Conservation (phyloP, 2,797 vertebrate species). For the Siniperca obscura region DNA sequence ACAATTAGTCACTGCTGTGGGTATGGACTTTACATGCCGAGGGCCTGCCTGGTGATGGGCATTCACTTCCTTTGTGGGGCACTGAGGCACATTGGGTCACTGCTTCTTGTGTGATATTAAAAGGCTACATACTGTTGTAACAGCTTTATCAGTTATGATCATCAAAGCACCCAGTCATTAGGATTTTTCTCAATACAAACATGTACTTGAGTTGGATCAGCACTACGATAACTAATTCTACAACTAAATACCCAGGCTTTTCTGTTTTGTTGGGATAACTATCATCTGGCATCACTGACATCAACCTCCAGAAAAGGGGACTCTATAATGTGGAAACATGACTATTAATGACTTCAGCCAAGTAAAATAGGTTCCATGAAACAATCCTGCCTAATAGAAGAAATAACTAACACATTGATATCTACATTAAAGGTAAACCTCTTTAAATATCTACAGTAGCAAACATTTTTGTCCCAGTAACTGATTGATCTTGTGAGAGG, state of each 20-base stretch:
- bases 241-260: not conserved
- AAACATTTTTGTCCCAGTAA: not conserved
- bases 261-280: not conserved
- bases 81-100: constrained; percentile 13
- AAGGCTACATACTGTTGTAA: not conserved
- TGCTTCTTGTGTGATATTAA: constrained; percentile 25
- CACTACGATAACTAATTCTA: not conserved
- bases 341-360: not conserved
- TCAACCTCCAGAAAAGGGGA: not conserved
- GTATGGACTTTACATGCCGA: constrained; percentile 65
- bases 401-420: not conserved
- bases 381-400: not conserved
- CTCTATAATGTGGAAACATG: not conserved
- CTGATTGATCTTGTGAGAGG: not conserved
- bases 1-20: constrained; percentile 86
- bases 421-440: not conserved
- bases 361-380: not conserved
- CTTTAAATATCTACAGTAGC: not conserved
- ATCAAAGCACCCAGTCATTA: not conserved
- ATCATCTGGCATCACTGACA: not conserved
- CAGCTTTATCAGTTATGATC: constrained; percentile 7
- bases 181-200: not conserved
- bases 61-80: constrained; percentile 40
- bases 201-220: not conserved
- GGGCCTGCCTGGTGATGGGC: constrained; percentile 62